phyloP scores from a whole-genome alignment of 2,888 invertebrate species.

The Trichogramma dendrolimi region DNA sequence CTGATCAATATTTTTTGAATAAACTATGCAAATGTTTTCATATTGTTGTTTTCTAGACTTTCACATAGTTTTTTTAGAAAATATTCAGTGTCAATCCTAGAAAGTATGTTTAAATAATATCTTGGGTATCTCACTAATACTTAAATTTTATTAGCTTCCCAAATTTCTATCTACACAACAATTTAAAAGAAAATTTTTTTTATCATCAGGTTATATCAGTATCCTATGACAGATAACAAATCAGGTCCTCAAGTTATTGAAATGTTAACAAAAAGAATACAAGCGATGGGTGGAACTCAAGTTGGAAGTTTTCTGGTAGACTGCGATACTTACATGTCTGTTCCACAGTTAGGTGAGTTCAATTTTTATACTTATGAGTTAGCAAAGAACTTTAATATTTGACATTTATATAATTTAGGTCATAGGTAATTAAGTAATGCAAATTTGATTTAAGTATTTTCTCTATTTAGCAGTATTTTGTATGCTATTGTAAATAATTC shows the following conservation, averaged over 20 bases:
- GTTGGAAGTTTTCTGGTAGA: slow-evolving; percentile 90
- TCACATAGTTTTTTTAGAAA: no score
- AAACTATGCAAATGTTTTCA: no score
- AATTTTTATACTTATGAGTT: not conserved
- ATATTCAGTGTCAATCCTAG: no score
- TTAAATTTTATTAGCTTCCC: no score
- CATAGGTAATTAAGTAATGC: not conserved
- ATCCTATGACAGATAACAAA: slow-evolving; percentile 81
- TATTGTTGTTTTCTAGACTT: no score
- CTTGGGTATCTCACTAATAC: no score
- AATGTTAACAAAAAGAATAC: slow-evolving; percentile 75
- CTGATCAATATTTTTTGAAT: no score
- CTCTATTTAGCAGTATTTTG: slow-evolving; percentile 45
- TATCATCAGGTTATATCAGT: slow-evolving; percentile 69
- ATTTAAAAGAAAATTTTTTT: not conserved
- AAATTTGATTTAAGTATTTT: slow-evolving; percentile 30
- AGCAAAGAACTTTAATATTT: not conserved
- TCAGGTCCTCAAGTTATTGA: slow-evolving; percentile 90
- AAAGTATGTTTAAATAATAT: no score
- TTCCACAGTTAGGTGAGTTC: slow-evolving; percentile 64
- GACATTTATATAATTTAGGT: not conserved
- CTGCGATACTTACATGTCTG: slow-evolving; percentile 87
- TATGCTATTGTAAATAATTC: slow-evolving; percentile 40
- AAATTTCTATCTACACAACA: no score
- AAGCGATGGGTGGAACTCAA: slow-evolving; percentile 80